Base-by-base conservation (phyloP, 2,888 invertebrate species). In the Corbicula japonica region DNA sequence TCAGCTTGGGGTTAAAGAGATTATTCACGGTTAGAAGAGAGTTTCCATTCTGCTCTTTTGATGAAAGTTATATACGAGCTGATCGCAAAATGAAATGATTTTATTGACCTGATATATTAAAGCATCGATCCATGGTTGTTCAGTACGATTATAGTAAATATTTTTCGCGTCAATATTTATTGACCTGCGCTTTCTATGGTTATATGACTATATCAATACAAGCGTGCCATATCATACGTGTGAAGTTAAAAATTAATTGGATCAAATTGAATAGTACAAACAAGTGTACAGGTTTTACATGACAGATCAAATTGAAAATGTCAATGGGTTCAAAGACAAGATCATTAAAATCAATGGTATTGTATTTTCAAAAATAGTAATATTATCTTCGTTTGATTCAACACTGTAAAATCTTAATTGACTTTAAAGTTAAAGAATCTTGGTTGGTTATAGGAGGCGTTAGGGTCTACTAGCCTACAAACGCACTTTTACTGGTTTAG, bases 71-170 rank as follows among this genome's bases (percentile, higher is more conserved):
- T n/a, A n/a, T n/a, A n/a, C n/a, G n/a, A n/a, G n/a, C n/a, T 35
- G 52, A 65, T 28, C 52, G 12, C 12, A 8, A 6, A 23, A 35
- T 38, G 26, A 28, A 35, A 34, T 52, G 65, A 38, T 38, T 52
- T 50, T 52, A 52, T 65, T 65, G 65, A 65, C 52, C 65, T 28
- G 23, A 28, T n/a, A 38, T 50, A 65, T 52, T 35, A 52, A n/a
- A 18, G 15, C n/a, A 65, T 52, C 38, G 52, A 65, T 65, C 35
- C 6, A 23, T n/a, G 26, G 21, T 35, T 58, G 18, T 15, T 4
- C 34, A 21, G 35, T 12, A 35, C 65, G 18, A n/a, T 65, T 21
- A 38, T 23, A 65, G 35, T 21, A 52, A 65, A 52, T 65, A 65
- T 30, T 38, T 65, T 50, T 38, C 23, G 15, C 2, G 4, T 38